Base-by-base conservation (phyloP, 2,797 vertebrate genomes). In the Buphagus erythrorhynchus region DNA sequence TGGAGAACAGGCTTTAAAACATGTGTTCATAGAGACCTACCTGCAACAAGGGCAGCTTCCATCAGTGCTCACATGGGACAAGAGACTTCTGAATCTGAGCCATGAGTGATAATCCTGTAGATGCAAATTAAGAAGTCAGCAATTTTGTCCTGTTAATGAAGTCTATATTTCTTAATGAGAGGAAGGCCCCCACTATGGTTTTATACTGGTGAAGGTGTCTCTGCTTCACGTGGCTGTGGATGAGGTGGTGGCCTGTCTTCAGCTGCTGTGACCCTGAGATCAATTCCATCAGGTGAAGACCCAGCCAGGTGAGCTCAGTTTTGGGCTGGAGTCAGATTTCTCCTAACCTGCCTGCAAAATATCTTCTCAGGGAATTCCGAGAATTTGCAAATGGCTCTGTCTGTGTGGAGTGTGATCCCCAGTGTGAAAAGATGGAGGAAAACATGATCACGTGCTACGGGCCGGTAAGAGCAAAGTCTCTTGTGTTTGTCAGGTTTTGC, bases 391-490 rank as follows among this genome's bases (percentile, higher is more conserved):
- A 99, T 2, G 98, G 99, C 25, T 99, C 99, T 1, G 93, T 99
- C 48, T 99, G 99, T 26, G 96, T 99, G 90, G 99, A 99, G 89
- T 99, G 99, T 77, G 99, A 99, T 88, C 97, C 98, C n/a, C 99
- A 99, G 95, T 99, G 99, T 92, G 99, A 99, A 88, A 99, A 98
- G 97, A 98, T 99, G 97, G 98, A 99, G 59, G 99, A 98, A 5
- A 98, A 98, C 86, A 97, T 98, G 66, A 96, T 99, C 93, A 99
- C 99, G 0, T 99, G 99, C 96, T 98, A 98, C 0, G 99, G 99
- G 71, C 98, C 98, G 98, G 99, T 99, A 98, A 99, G 98, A 73
- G 35, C 42, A 42, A 2, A 46, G 9, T 5, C 52, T 7, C 7
- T 1, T 1, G 0, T 16, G 5, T 13, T 24, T 13, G 28, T 20